These are phyloP conservation scores for Lepus timidus DNA, from an alignment of 2,113 vertebrate genomes.

Conservation along the genomic window DNA sequence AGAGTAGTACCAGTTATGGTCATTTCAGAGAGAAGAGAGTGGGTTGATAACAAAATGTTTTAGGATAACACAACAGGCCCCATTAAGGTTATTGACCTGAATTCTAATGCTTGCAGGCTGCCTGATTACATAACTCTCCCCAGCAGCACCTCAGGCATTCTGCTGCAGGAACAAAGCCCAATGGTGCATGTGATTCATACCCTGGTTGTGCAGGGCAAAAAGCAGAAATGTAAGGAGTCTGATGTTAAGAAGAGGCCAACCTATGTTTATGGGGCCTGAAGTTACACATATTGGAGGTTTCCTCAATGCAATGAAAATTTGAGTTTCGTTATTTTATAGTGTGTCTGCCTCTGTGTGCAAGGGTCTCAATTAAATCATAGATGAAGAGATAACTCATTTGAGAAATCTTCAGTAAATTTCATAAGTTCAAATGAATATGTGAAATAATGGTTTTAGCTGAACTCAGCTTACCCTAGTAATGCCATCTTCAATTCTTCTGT, in stretches of 20 bases:
- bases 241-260: neutral
- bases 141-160: neutral
- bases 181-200: too few relatives aligned
- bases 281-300: neutral
- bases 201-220: fast-evolving
- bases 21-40: constrained; percentile 3
- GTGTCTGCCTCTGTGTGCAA: neutral
- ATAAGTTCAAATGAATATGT: neutral
- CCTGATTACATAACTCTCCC: neutral
- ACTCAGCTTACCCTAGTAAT: neutral
- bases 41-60: neutral
- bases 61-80: neutral
- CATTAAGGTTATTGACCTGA: neutral
- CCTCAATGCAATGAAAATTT: neutral
- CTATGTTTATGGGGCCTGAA: neutral
- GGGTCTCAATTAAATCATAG: neutral
- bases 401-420: neutral
- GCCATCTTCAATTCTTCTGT: neutral
- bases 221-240: neutral
- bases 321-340: neutral
- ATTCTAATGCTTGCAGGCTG: neutral
- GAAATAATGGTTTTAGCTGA: neutral
- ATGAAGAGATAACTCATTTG: neutral
- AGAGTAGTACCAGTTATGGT: neutral
- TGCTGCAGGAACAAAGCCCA: neutral